Conservation (phyloP, 2,797 vertebrate genomes). For the Tadarida brasiliensis region DNA sequence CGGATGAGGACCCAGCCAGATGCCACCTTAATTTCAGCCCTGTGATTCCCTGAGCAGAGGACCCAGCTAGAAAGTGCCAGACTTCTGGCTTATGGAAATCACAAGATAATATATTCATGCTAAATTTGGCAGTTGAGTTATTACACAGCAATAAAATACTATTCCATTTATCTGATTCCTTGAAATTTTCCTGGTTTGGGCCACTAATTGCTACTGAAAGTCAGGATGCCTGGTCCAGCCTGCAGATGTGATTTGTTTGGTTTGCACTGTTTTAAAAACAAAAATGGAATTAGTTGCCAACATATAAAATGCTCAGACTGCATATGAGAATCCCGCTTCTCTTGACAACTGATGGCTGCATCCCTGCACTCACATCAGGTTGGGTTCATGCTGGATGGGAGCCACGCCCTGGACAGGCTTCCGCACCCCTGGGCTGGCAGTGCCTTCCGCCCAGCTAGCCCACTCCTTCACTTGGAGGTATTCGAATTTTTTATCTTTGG, state of each 20-base stretch:
- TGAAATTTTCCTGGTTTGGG: neutral
- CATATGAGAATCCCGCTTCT: neutral
- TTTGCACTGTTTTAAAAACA: neutral
- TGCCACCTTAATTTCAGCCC: neutral
- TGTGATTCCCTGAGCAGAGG: neutral
- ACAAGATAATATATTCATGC: neutral
- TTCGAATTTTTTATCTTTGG: neutral
- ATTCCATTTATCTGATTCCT: neutral
- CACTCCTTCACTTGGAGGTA: neutral
- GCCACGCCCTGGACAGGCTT: neutral
- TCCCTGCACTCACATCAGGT: neutral
- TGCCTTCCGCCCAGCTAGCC: neutral
- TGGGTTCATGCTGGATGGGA: neutral
- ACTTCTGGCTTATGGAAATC: neutral
- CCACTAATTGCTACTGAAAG: neutral
- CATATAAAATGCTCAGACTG: neutral
- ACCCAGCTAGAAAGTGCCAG: neutral
- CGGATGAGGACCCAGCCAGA: neutral
- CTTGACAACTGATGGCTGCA: neutral
- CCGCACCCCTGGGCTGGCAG: fast-evolving
- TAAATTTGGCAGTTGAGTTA: neutral
- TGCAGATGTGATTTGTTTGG: neutral
- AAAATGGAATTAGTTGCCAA: neutral
- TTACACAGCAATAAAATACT: neutral
- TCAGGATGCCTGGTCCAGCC: neutral